Percentiles rank a stretch among this genome's conserved stretches.
phyloP scores from a whole-genome alignment of 2,888 invertebrate genomes.

The Piscicola geometra region DNA sequence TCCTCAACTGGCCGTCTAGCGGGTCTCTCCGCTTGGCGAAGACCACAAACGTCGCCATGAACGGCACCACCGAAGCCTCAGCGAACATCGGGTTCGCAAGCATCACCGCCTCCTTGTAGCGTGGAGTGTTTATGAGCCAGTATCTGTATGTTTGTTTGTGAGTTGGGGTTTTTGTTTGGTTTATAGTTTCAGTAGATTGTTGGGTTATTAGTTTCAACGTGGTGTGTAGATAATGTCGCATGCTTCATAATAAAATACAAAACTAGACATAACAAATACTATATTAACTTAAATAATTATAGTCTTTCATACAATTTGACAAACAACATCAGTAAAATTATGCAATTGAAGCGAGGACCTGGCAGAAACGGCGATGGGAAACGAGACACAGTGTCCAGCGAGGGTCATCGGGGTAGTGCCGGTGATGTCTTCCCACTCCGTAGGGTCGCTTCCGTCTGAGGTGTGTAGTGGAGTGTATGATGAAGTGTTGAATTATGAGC shows the following conservation, averaged over 20 bases:
- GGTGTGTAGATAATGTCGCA: too few relatives aligned
- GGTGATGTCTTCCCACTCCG: slow-evolving; percentile 99
- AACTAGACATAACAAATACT: too few relatives aligned
- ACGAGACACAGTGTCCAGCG: slow-evolving; percentile 97
- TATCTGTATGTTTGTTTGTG: slow-evolving; percentile 60
- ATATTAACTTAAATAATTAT: neutral
- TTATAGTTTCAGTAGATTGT: neutral
- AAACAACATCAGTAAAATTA: too few relatives aligned
- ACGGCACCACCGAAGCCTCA: slow-evolving; percentile 96
- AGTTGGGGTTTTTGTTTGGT: neutral
- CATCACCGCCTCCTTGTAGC: slow-evolving; percentile 87
- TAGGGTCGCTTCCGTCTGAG: slow-evolving; percentile 89
- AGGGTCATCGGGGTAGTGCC: slow-evolving; percentile 96
- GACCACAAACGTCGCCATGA: slow-evolving; percentile 98
- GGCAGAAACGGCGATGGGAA: slow-evolving; percentile 98
- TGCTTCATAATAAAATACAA: too few relatives aligned
- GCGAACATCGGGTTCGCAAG: slow-evolving; percentile 98
- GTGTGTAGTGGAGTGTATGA: too few relatives aligned
- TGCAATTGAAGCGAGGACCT: slow-evolving; percentile 60
- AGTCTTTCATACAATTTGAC: too few relatives aligned
- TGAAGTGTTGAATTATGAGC: too few relatives aligned
- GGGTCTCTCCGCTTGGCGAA: slow-evolving; percentile 72
- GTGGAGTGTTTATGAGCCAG: slow-evolving; percentile 98
- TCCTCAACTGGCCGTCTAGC: slow-evolving; percentile 63
- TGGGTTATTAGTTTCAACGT: neutral